Percentiles rank a stretch among this genome's conserved stretches.
Evolutionary conservation across 2,797 vertebrate genomes (phyloP).

Genomic region (Triplophysa yarkandensis): DNA sequence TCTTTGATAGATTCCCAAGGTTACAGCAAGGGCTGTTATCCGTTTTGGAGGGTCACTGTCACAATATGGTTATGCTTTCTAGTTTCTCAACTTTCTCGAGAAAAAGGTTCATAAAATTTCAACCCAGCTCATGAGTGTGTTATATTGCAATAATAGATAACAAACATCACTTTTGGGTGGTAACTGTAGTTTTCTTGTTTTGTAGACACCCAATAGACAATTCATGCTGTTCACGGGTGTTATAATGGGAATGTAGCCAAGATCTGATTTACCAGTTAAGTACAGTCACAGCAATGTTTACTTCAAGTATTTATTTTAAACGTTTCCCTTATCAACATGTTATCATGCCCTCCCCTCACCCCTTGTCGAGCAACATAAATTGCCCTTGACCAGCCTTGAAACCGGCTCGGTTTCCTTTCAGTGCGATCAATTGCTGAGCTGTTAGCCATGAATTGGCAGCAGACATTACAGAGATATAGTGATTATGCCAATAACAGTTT

Average conservation of each 20-base stretch:
- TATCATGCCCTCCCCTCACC: conserved; percentile 20
- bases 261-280: conserved; percentile 57
- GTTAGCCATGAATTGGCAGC: conserved; percentile 72
- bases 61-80: conserved; percentile 40
- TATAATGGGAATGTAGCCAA: conserved; percentile 50
- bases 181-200: conserved; percentile 42
- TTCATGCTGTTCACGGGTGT: neutral
- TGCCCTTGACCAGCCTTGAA: conserved; percentile 35
- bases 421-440: conserved; percentile 67
- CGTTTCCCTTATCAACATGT: neutral
- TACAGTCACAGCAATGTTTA: conserved; percentile 14
- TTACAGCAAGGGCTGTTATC: conserved; percentile 54
- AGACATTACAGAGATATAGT: conserved; percentile 61
- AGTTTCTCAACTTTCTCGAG: conserved; percentile 26
- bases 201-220: conserved; percentile 39
- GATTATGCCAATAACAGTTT: conserved; percentile 66
- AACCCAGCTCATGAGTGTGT: conserved; percentile 25
- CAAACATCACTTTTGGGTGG: conserved; percentile 24
- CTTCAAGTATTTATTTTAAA: conserved; percentile 15
- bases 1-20: conserved; percentile 64
- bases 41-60: conserved; percentile 58
- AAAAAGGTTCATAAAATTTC: conserved; percentile 26
- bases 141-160: conserved; percentile 23
- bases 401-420: conserved; percentile 47
- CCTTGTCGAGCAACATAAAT: conserved; percentile 37